Conservation (phyloP, 2,888 invertebrate species). For the Drosophila kanekoi region DNA sequence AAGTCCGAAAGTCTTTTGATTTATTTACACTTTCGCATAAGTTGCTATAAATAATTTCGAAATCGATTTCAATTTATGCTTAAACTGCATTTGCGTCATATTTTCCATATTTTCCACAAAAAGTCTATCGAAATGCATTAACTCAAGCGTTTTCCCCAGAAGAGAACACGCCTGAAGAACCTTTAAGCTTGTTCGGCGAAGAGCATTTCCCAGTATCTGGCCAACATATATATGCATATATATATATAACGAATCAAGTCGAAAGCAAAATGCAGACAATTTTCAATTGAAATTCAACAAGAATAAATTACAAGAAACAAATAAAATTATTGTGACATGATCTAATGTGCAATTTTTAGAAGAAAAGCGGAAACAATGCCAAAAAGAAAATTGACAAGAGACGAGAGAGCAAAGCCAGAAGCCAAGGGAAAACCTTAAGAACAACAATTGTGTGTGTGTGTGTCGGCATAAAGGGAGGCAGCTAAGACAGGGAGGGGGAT, state of each 20-base stretch:
- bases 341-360: constrained; percentile 80
- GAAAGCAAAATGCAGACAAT: constrained; percentile 33
- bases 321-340: constrained; percentile 78
- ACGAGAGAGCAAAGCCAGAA: constrained; percentile 12
- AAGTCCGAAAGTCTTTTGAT: too few species aligned
- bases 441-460: constrained; percentile 1
- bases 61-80: background rate
- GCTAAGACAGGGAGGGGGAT: background rate
- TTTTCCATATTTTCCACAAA: background rate
- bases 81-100: background rate
- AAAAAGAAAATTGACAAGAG: constrained; percentile 11
- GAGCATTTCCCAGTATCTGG: constrained; percentile 34
- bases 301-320: constrained; percentile 41
- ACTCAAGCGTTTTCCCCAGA: constrained; percentile 2
- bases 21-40: too few species aligned
- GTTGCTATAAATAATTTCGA: too few species aligned
- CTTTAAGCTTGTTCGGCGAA: constrained; percentile 12
- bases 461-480: too few species aligned
- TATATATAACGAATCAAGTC: constrained; percentile 1
- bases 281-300: constrained; percentile 47
- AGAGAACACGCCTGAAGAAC: constrained; percentile 8
- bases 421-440: constrained; percentile 25
- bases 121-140: background rate
- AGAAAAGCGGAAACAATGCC: constrained; percentile 52
- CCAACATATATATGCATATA: constrained; percentile 4